phyloP scores from a whole-genome alignment of 1,140 invertebrate genomes.

The Teleogryllus occipitalis region DNA sequence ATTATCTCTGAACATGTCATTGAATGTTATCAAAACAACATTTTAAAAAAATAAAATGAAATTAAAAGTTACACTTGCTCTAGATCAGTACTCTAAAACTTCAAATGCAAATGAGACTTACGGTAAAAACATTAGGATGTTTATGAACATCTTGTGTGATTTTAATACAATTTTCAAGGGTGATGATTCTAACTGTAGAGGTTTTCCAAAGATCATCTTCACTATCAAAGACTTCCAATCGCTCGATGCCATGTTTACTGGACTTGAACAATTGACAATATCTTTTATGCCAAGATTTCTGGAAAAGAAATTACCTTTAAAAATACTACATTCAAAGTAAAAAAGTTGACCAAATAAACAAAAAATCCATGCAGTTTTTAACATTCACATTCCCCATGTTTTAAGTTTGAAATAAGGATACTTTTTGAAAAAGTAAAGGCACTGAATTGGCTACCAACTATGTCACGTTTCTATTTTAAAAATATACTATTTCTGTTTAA shows the following conservation, averaged over 20 bases:
- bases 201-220: slow-evolving; percentile 56
- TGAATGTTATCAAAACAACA: too few species aligned
- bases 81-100: too few species aligned
- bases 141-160: slow-evolving; percentile 53
- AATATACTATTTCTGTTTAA: too few species aligned
- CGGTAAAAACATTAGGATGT: slow-evolving; percentile 44
- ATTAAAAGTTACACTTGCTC: too few species aligned
- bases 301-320: slow-evolving; percentile 30
- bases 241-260: slow-evolving; percentile 72
- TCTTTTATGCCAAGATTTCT: slow-evolving; percentile 72
- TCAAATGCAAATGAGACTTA: slow-evolving; percentile 30
- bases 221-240: slow-evolving; percentile 74
- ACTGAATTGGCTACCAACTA: too few species aligned
- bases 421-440: too few species aligned
- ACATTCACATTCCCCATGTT: background rate
- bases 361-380: background rate
- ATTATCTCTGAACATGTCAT: too few species aligned
- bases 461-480: too few species aligned
- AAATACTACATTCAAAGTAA: background rate
- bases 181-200: slow-evolving; percentile 61
- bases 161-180: slow-evolving; percentile 77
- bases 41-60: too few species aligned
- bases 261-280: slow-evolving; percentile 67
- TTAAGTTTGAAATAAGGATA: too few species aligned
- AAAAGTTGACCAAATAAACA: background rate